Conservation (phyloP, 2,888 invertebrate species). For the Endomychus coccineus region DNA sequence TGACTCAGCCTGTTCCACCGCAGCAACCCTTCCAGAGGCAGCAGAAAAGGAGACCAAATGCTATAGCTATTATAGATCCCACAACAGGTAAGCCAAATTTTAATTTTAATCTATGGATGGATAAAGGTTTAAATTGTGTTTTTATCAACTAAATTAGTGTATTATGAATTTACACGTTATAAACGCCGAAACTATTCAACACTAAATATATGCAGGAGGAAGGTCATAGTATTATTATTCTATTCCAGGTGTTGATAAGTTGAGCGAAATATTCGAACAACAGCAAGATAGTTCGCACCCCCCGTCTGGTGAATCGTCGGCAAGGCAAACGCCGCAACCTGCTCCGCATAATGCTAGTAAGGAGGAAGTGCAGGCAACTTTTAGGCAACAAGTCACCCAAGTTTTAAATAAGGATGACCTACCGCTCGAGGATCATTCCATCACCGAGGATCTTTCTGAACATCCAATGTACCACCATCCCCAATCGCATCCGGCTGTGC, state of each 20-base stretch:
- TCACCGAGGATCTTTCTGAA: conserved; percentile 15
- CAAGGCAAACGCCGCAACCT: conserved; percentile 47
- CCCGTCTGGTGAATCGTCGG: conserved; percentile 44
- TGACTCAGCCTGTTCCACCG: conserved; percentile 19
- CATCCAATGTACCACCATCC: conserved; percentile 17
- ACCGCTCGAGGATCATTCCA: conserved; percentile 12
- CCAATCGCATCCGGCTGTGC: conserved; percentile 26
- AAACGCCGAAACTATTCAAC: too few species aligned
- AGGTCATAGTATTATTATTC: background rate
- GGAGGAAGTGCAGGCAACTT: conserved; percentile 39
- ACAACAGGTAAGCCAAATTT: conserved; percentile 6
- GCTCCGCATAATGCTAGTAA: conserved; percentile 21
- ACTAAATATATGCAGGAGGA: too few species aligned
- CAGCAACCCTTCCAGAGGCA: conserved; percentile 21
- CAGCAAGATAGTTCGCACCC: conserved; percentile 40
- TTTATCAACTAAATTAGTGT: too few species aligned
- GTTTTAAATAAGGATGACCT: conserved; percentile 17
- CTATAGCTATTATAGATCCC: conserved; percentile 10
- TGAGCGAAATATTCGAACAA: conserved; percentile 30
- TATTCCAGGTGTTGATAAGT: conserved; percentile 40
- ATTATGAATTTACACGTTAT: too few species aligned
- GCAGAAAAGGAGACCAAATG: conserved; percentile 10
- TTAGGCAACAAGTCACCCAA: conserved; percentile 38
- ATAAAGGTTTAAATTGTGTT: too few species aligned
- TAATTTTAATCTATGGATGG: too few species aligned